phyloP scores from a whole-genome alignment of 53 echinoderm and acorn worm genomes.

The Luidia sarsii region DNA sequence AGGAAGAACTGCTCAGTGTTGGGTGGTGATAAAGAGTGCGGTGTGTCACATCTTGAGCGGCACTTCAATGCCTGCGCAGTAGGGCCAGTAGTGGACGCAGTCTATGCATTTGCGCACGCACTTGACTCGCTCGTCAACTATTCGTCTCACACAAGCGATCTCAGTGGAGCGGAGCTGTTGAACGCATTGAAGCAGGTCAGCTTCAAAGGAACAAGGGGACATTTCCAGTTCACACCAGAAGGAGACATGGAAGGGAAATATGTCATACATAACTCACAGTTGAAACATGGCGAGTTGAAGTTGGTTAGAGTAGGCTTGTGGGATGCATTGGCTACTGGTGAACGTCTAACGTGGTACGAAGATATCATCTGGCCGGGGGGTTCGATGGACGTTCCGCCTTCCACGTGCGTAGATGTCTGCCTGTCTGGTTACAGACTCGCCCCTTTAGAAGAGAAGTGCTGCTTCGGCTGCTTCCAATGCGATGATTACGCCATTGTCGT shows the following conservation, averaged over 20 bases:
- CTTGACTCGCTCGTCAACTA: neutral
- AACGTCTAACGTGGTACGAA: slow-evolving; percentile 13
- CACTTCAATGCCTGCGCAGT: neutral
- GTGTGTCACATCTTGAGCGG: neutral
- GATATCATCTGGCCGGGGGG: slow-evolving; percentile 15
- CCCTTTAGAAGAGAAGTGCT: slow-evolving; percentile 57
- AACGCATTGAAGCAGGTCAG: slow-evolving; percentile 15
- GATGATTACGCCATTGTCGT: slow-evolving; percentile 34
- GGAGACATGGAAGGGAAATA: slow-evolving; percentile 52
- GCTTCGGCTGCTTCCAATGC: slow-evolving; percentile 71
- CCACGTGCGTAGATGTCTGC: slow-evolving; percentile 71
- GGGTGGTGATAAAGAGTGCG: too few species aligned
- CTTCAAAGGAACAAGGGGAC: slow-evolving; percentile 27
- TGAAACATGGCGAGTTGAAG: too few species aligned
- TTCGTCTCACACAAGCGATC: neutral
- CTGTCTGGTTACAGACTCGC: slow-evolving; percentile 16
- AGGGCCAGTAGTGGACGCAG: slow-evolving; percentile 26
- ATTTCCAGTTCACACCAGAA: neutral
- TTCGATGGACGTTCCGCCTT: neutral
- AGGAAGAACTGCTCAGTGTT: neutral
- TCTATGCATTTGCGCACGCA: slow-evolving; percentile 35
- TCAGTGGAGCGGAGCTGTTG: slow-evolving; percentile 3
- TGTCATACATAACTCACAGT: neutral
- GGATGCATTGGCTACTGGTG: neutral
- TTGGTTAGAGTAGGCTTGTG: too few species aligned